Evolutionary conservation across 2,888 invertebrate species (phyloP), one percentile per base, ranked within the genome.

Genomic region (Meiosimyza decipiens): DNA sequence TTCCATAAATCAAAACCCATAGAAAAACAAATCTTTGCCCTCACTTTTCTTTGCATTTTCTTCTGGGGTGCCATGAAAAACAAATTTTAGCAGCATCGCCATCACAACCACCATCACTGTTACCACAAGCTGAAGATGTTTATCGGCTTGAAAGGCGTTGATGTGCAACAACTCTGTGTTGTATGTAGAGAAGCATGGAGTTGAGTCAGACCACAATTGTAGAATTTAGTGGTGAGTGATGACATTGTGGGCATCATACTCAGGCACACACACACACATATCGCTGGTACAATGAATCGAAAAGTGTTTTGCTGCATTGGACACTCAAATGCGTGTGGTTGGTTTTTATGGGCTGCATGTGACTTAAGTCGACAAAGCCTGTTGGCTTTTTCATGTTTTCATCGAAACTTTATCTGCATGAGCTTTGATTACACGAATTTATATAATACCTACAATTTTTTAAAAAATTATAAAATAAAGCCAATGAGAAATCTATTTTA

Each of bases 211-310:
- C 76, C 76, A 68, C 75, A 76, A 72, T 72, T 70, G 73, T 72
- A 76, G 73, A 73, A 74, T 63, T 71, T 52, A 59, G 74, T 71
- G 76, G 73, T 73, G 74, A 76, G 54, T 74, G 74, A 74, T 71
- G 69, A 57, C 62, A 72, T 69, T 71, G 40, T 40, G 40, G 75
- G 69, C 71, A 69, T 71, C 51, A 50, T 67, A 69, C 49, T 49
- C 70, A 52, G 62, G 28, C 16, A 28, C 33, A 28, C 28, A 28
- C 22, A 22, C 22, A 22, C 22, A 22, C 22, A 22, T 2, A 22
- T 28, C 4, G 28, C 28, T 28, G 28, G 28, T 28, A 28, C 28
- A 28, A 28, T 28, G 28, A 28, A 28, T 47, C 33, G 15, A 51
- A 18, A 49, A 28, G 47, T 15, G 40, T 28, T 60, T 54, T 70